Evolutionary conservation across 2,113 vertebrate genomes (phyloP).

Genomic region (Martes martes): DNA sequence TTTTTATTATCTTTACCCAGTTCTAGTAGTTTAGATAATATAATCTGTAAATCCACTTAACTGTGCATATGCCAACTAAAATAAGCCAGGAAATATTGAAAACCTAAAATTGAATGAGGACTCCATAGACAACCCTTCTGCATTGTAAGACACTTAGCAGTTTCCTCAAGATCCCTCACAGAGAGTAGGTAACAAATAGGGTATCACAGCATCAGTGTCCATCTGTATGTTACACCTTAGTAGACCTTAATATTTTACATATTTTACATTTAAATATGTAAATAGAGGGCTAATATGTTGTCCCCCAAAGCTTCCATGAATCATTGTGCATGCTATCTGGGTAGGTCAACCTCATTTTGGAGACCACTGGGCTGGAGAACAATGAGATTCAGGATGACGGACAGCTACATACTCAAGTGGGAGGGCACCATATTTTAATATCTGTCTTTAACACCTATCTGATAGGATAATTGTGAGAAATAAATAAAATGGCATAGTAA

Average conservation of each 20-base stretch:
- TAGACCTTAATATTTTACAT: neutral
- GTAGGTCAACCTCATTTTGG: neutral
- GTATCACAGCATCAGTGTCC: neutral
- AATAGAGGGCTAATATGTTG: neutral
- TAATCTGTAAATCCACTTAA: neutral
- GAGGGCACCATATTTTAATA: neutral
- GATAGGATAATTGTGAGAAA: neutral
- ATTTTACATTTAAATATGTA: neutral
- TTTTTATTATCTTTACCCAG: neutral
- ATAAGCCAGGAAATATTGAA: neutral
- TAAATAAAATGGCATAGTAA: neutral
- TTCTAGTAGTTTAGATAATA: neutral
- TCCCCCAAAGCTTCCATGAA: neutral
- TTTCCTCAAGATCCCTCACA: neutral
- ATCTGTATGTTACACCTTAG: neutral
- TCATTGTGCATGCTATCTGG: neutral
- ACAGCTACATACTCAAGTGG: neutral
- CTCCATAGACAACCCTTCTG: neutral
- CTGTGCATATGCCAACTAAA: neutral
- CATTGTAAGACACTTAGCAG: neutral
- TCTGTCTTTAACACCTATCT: neutral
- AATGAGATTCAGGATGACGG: neutral
- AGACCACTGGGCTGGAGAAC: neutral
- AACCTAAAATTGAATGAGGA: neutral
- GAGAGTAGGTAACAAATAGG: neutral